Evolutionary conservation across 2,888 invertebrate genomes (phyloP).

Genomic region (Aporophyla nigra): DNA sequence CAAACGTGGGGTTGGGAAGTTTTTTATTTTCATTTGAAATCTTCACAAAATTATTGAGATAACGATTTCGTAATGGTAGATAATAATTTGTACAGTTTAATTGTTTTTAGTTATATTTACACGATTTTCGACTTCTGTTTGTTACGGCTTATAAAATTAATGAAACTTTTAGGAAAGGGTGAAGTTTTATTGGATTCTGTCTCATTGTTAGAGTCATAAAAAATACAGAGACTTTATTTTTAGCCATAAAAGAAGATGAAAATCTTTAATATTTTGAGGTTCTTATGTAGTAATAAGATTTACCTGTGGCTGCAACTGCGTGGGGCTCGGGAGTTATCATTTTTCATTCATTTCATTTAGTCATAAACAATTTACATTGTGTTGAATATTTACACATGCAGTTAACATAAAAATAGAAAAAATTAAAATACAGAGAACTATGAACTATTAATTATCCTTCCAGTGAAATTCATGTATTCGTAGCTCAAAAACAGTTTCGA

Average conservation of each 20-base stretch:
- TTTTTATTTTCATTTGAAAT: slow-evolving; percentile 40
- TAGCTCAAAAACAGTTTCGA: no score
- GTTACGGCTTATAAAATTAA: slow-evolving; percentile 16
- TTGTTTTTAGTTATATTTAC: slow-evolving; percentile 18
- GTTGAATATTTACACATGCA: no score
- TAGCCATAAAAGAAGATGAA: slow-evolving; percentile 4
- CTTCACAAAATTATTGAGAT: slow-evolving; percentile 23
- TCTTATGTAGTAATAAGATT: no score
- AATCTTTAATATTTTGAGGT: not conserved
- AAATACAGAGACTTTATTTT: slow-evolving; percentile 10
- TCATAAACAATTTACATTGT: no score
- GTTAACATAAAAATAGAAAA: no score
- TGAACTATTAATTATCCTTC: no score
- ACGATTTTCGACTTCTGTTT: not conserved
- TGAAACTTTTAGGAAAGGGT: slow-evolving; percentile 26
- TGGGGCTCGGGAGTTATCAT: no score
- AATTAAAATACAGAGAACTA: no score
- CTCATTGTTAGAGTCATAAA: slow-evolving; percentile 28
- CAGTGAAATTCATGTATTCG: no score
- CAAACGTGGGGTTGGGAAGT: slow-evolving; percentile 16
- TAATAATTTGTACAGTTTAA: slow-evolving; percentile 24
- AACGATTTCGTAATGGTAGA: slow-evolving; percentile 9
- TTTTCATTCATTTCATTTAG: no score
- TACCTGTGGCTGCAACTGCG: no score
- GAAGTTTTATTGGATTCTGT: slow-evolving; percentile 27